A percentile compares a stretch with the other conserved stretches of the same genome.
Evolutionary conservation across 2,888 invertebrate genomes (phyloP).

Genomic region (Synergus gifuensis): DNA sequence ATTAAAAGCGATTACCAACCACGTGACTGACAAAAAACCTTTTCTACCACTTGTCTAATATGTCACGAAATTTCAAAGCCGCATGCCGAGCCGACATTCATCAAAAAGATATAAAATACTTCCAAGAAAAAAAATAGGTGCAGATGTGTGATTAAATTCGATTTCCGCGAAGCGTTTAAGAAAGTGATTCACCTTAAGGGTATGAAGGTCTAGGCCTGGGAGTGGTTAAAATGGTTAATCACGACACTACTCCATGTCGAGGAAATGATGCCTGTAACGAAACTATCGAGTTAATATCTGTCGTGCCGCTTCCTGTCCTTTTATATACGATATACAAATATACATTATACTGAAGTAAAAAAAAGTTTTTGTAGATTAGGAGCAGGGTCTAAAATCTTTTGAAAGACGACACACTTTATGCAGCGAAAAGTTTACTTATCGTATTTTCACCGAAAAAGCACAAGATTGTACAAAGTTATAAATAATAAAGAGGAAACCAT

Average conservation of each 20-base stretch:
- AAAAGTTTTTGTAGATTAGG: neutral
- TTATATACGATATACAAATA: neutral
- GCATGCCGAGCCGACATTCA: neutral
- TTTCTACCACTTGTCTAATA: neutral
- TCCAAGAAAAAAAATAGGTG: neutral
- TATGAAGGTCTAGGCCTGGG: neutral
- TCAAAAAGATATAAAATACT: neutral
- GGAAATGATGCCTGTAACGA: neutral
- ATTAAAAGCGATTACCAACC: neutral
- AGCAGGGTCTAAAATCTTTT: too few relatives aligned
- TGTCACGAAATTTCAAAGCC: neutral
- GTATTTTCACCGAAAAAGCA: too few relatives aligned
- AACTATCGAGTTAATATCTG: neutral
- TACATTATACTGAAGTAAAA: neutral
- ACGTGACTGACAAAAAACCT: neutral
- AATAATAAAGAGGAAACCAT: neutral
- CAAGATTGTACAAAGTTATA: too few relatives aligned
- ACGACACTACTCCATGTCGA: neutral
- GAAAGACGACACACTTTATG: too few relatives aligned
- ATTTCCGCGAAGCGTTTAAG: neutral
- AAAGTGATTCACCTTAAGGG: neutral
- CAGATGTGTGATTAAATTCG: slow-evolving; percentile 1
- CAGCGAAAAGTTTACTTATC: too few relatives aligned
- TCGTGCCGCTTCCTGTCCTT: neutral
- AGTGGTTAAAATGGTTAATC: neutral